A percentile compares a stretch with the other conserved stretches of the same genome.
phyloP scores from a whole-genome alignment of 2,888 invertebrate genomes.

The Shargacucullia verbasci region DNA sequence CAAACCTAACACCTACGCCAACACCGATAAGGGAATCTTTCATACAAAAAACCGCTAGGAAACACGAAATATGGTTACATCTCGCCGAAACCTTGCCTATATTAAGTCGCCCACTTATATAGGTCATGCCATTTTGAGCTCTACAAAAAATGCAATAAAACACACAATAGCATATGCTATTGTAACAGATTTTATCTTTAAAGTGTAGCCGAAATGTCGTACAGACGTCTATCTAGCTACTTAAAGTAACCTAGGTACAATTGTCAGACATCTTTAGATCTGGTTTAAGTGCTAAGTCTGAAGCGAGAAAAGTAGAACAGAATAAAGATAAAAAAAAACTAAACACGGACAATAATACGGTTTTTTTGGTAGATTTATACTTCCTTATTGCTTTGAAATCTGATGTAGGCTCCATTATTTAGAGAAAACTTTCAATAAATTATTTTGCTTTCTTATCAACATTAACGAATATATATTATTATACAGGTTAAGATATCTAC shows the following conservation, averaged over 20 bases:
- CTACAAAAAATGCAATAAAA: conserved; percentile 29
- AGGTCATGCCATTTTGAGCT: conserved; percentile 31
- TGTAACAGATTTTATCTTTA: conserved; percentile 51
- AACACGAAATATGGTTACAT: conserved; percentile 37
- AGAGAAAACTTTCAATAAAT: neutral
- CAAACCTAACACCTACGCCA: conserved; percentile 41
- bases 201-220: conserved; percentile 53
- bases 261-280: conserved; percentile 26
- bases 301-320: conserved; percentile 14
- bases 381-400: conserved; percentile 5
- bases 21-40: conserved; percentile 57
- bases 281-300: conserved; percentile 21
- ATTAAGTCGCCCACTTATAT: conserved; percentile 18
- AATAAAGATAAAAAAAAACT: conserved; percentile 18
- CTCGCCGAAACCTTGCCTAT: conserved; percentile 12
- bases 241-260: conserved; percentile 29
- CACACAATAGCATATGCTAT: conserved; percentile 33
- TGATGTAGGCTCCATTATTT: neutral
- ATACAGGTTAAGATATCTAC: no score
- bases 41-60: conserved; percentile 45
- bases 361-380: conserved; percentile 11
- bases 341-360: conserved; percentile 4
- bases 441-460: no score
- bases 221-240: conserved; percentile 46
- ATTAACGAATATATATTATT: no score